Conservation (phyloP, 2,888 invertebrate genomes). For the Coelinius sp. region DNA sequence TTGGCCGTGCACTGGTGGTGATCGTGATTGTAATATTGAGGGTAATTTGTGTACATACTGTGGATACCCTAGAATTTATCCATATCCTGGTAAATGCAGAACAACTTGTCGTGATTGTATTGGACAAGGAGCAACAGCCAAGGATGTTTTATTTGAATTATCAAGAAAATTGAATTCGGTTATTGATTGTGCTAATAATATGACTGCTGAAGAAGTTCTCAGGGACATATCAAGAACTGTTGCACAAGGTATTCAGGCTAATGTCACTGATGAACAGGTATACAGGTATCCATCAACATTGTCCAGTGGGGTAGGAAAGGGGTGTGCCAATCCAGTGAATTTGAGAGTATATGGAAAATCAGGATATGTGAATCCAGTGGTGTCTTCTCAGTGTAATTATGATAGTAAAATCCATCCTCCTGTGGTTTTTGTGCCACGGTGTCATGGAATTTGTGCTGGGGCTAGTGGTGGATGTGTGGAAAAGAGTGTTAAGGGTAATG, state of each 20-base stretch:
- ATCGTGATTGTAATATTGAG: conserved; percentile 13
- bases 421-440: conserved; percentile 46
- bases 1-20: conserved; percentile 55
- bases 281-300: conserved; percentile 50
- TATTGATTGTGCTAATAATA: conserved; percentile 57
- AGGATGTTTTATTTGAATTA: conserved; percentile 12
- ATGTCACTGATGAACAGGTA: conserved; percentile 45
- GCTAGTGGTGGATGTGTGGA: conserved; percentile 25
- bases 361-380: conserved; percentile 41
- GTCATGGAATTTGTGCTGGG: conserved; percentile 37
- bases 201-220: conserved; percentile 59
- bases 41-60: conserved; percentile 2
- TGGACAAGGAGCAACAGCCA: neutral
- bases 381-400: conserved; percentile 49
- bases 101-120: neutral
- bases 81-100: neutral
- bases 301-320: conserved; percentile 46
- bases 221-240: conserved; percentile 61
- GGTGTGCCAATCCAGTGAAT: conserved; percentile 58
- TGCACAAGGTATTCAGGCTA: conserved; percentile 49
- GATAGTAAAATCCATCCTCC: conserved; percentile 45
- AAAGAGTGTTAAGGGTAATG: conserved; percentile 30
- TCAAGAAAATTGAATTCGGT: conserved; percentile 56
- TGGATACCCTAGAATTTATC: neutral
- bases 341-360: conserved; percentile 55